Evolutionary conservation across 2,113 vertebrate species (phyloP).

Genomic region (Urocitellus parryii): DNA sequence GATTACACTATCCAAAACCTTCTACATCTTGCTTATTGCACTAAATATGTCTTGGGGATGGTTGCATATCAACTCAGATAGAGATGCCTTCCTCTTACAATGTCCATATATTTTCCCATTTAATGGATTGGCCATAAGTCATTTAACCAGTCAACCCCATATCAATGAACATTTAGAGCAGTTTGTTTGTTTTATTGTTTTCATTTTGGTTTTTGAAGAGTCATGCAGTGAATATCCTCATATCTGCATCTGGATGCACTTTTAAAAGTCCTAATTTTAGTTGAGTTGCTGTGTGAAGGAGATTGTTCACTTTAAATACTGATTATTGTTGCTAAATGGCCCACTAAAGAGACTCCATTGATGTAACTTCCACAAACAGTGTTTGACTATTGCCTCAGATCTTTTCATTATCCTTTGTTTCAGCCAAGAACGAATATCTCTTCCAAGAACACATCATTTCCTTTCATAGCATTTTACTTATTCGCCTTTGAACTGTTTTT

Average conservation of each 20-base stretch:
- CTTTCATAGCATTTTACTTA: slow-evolving; percentile 4
- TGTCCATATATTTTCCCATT: neutral
- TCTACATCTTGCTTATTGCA: neutral
- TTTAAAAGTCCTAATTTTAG: neutral
- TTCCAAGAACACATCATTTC: slow-evolving; percentile 11
- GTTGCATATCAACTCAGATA: neutral
- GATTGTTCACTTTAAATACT: neutral
- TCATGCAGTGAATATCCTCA: neutral
- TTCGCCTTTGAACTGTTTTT: slow-evolving; percentile 15
- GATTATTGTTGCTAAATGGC: neutral
- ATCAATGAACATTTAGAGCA: neutral
- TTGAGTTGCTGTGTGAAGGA: neutral
- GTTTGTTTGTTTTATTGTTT: slow-evolving; percentile 22
- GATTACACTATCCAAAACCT: neutral
- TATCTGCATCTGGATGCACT: neutral
- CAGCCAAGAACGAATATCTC: neutral
- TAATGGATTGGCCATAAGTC: neutral
- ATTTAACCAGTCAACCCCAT: neutral
- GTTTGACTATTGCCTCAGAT: neutral
- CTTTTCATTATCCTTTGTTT: neutral
- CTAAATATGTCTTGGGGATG: neutral
- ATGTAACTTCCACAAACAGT: neutral
- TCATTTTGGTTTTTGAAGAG: slow-evolving; percentile 41
- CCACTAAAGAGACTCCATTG: neutral
- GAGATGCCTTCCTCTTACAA: neutral